Percentiles rank a stretch among this genome's conserved stretches.
phyloP scores from a whole-genome alignment of 2,113 vertebrate species.

The human region GRCh38 chr13:28940501-28941000 shows the following conservation, averaged over 20 bases:
- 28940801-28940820: background rate
- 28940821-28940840: background rate
- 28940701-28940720: background rate
- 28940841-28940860: background rate
- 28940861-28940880: background rate
- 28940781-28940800: background rate
- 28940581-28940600: background rate
- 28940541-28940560: background rate
- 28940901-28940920: background rate
- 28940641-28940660: background rate
- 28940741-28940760: background rate
- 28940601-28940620: background rate
- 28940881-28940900: background rate
- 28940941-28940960: background rate
- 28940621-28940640: background rate
- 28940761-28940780: background rate
- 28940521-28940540: background rate
- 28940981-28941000: background rate
- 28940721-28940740: background rate
- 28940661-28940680: background rate
- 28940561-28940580: background rate
- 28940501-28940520: background rate
- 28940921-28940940: background rate
- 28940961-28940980: background rate
- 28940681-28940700: background rate